A percentile compares a stretch with the other conserved stretches of the same genome.
phyloP scores from a whole-genome alignment of 2,888 invertebrate species.

The Amiota mariae region DNA sequence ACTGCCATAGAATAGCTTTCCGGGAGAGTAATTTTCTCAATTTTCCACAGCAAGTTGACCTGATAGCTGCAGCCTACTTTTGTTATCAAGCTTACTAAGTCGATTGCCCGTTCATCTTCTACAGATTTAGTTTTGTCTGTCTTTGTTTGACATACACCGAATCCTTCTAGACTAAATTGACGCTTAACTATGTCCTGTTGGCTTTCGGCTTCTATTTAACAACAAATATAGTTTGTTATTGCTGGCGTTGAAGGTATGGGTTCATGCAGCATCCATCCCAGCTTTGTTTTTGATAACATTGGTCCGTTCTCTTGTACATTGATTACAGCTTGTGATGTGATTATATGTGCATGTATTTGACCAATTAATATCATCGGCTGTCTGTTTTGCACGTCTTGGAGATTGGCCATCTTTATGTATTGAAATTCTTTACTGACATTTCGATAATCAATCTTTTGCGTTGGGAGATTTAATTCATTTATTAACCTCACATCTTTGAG shows the following conservation, averaged over 20 bases:
- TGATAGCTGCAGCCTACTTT: conserved; percentile 33
- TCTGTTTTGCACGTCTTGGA: not conserved
- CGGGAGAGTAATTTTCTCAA: conserved; percentile 29
- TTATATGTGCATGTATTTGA: conserved; percentile 29
- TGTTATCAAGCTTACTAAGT: not conserved
- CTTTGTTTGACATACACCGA: not conserved
- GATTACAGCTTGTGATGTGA: too few species aligned
- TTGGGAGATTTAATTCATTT: conserved; percentile 4
- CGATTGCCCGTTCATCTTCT: not conserved
- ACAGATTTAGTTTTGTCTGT: too few species aligned
- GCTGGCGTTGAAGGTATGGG: conserved; percentile 11
- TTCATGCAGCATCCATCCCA: conserved; percentile 44
- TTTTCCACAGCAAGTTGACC: conserved; percentile 40
- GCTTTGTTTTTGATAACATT: conserved; percentile 43
- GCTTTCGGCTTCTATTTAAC: conserved; percentile 4
- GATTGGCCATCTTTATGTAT: conserved; percentile 9
- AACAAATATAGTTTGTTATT: too few species aligned
- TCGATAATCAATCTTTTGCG: conserved; percentile 6
- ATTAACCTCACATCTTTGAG: conserved; percentile 2
- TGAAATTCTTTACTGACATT: conserved; percentile 20
- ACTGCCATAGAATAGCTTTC: conserved; percentile 34
- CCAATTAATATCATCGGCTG: conserved; percentile 34
- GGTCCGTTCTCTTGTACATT: too few species aligned
- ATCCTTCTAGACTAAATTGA: conserved; percentile 18
- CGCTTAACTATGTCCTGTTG: conserved; percentile 1